phyloP scores from a whole-genome alignment of 1,140 invertebrate species.

The Yoshiicerus persimilis region DNA sequence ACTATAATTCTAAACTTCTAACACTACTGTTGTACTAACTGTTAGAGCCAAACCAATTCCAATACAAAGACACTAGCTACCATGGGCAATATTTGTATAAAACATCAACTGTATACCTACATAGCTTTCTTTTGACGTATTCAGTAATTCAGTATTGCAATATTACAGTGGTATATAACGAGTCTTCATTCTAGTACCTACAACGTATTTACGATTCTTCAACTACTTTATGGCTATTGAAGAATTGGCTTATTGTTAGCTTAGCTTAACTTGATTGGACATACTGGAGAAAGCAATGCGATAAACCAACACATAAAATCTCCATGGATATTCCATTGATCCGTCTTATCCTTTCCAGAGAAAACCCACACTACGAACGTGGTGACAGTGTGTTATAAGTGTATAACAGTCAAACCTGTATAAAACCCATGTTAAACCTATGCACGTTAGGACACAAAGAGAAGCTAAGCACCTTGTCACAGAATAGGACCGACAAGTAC shows the following conservation, averaged over 20 bases:
- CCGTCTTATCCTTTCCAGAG: not conserved
- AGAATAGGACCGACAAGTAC: not conserved
- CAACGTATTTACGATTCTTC: not conserved
- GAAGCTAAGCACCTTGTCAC: not conserved
- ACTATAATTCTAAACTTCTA: not conserved
- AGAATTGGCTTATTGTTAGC: not conserved
- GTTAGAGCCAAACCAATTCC: too few relatives aligned
- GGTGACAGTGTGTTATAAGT: not conserved
- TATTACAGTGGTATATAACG: not conserved
- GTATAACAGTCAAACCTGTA: not conserved
- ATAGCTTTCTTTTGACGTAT: not conserved
- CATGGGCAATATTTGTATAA: not conserved
- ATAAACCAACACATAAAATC: not conserved
- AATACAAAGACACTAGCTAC: not conserved
- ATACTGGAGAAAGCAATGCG: not conserved
- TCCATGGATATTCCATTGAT: conserved; percentile 1
- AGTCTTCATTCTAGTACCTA: not conserved
- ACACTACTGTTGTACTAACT: not conserved
- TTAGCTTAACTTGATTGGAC: not conserved
- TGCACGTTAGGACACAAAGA: not conserved
- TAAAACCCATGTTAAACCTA: not conserved
- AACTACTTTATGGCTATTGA: not conserved
- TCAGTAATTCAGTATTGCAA: not conserved
- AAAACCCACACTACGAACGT: too few relatives aligned
- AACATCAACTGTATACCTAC: not conserved